Conservation (phyloP, 2,797 vertebrate species). For the Diplodus puntazzo region DNA sequence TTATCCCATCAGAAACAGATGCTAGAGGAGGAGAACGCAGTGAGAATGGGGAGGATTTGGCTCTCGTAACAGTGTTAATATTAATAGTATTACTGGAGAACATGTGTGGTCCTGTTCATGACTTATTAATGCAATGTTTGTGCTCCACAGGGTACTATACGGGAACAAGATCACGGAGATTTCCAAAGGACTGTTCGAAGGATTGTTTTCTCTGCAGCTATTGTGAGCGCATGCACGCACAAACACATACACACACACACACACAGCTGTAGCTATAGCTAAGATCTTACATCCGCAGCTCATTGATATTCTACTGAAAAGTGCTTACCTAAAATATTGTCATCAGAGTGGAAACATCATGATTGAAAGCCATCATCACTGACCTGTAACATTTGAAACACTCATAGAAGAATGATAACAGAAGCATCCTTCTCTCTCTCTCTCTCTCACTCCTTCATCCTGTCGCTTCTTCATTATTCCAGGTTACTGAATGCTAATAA, state of each 20-base stretch:
- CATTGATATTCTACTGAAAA: conserved; percentile 67
- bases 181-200: conserved; percentile 95
- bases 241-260: conserved; percentile 27
- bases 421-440: conserved; percentile 10
- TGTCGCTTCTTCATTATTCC: conserved; percentile 69
- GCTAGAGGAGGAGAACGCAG: neutral
- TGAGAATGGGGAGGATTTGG: neutral
- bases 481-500: conserved; percentile 98
- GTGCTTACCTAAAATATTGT: conserved; percentile 57
- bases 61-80: conserved; percentile 1
- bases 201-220: conserved; percentile 95
- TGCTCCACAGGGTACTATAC: conserved; percentile 91
- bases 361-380: conserved; percentile 64
- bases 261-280: neutral
- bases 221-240: conserved; percentile 87
- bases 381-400: conserved; percentile 63
- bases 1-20: neutral
- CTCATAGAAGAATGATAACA: conserved; percentile 49
- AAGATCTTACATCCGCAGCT: conserved; percentile 45
- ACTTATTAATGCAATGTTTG: conserved; percentile 54
- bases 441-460: neutral
- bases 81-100: neutral
- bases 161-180: conserved; percentile 99
- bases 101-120: conserved; percentile 25
- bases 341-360: conserved; percentile 49